Conservation (phyloP, 2,113 vertebrate genomes). For the Podarcis cretensis region DNA sequence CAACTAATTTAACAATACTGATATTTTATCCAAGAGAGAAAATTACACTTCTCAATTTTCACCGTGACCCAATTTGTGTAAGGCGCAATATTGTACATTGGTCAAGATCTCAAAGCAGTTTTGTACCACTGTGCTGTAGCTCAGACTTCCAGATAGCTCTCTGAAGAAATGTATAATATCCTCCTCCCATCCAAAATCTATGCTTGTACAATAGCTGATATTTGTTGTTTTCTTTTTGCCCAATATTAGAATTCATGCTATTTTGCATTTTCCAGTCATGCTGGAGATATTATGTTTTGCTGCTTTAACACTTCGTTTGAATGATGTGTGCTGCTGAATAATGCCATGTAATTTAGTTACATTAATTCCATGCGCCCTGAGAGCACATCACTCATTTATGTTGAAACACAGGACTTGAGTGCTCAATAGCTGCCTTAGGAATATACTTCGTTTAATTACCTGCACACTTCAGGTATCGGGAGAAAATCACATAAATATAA, state of each 20-base stretch:
- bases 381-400: background rate
- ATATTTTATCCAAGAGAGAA: conserved; percentile 1
- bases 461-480: background rate
- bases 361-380: background rate
- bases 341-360: conserved; percentile 4
- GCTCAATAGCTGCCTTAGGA: background rate
- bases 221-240: background rate
- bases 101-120: background rate
- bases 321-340: conserved; percentile 20
- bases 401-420: background rate
- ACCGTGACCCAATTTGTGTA: background rate
- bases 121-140: background rate
- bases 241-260: background rate
- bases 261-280: background rate
- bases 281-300: background rate
- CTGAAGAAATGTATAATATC: background rate
- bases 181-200: background rate
- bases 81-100: background rate
- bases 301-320: background rate
- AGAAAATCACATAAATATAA: background rate
- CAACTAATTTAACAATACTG: background rate
- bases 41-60: background rate
- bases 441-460: conserved; percentile 15
- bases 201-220: background rate
- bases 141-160: background rate